Evolutionary conservation across 1,140 invertebrate species (phyloP), one percentile per base, ranked within the genome.

Genomic region (Hetaerina americana): DNA sequence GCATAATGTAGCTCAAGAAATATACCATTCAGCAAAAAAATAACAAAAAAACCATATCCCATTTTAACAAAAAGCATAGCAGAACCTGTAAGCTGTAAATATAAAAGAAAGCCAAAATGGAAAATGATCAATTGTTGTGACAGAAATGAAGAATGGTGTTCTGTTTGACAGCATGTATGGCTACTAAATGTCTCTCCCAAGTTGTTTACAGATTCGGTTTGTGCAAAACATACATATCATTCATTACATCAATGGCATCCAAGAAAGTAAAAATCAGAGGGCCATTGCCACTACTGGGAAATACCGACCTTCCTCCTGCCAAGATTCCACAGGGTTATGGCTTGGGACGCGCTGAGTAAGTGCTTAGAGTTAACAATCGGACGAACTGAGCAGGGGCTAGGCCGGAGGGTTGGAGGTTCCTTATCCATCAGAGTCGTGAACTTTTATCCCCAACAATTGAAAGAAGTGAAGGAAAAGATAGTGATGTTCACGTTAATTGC

Each of bases 261-360:
- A 70, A 72, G 72, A 72, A 22, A 71, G 27, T 27, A 22, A 40
- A 29, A 29, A 24, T 70, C 69, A 27, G 31, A 70, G 31, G 31
- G 24, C 1, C 69, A 22, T n/a, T 28, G 22, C 26, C 31, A 70
- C 69, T 24, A 28, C 27, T 24, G 31, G 69, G 27, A 70, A 76
- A 81, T 86, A 87, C 86, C 87, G 87, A 93, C 91, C 91, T 93
- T 92, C 85, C 90, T 87, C 84, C 90, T 89, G 86, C 89, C 90
- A 86, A 92, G 89, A 82, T 92, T 89, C 90, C 90, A 93, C 81
- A 93, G 89, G 84, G 90, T 91, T 87, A 92, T 89, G 86, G 91
- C 91, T 87, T 93, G 91, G 87, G 91, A 90, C 86, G 89, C 90
- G 83, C 89, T 92, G 84, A 93, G 88, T 84, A 92, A 90, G 85